Evolutionary conservation across 1,140 invertebrate species (phyloP).

Genomic region (Rhopalosiphum maidis): DNA sequence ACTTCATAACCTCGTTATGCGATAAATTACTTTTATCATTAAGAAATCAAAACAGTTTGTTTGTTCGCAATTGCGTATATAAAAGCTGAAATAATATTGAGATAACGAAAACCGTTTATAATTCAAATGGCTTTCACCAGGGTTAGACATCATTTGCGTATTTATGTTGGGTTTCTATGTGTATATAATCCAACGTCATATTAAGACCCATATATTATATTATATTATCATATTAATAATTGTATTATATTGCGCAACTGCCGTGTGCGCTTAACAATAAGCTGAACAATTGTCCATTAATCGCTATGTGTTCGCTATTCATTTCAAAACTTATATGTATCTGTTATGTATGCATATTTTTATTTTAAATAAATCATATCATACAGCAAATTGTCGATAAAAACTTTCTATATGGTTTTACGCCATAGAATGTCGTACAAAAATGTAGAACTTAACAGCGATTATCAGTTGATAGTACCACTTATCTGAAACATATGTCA

Average conservation of each 20-base stretch:
- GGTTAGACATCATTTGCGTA: background rate
- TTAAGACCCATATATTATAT: background rate
- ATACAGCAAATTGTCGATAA: background rate
- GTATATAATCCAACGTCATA: background rate
- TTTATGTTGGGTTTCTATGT: background rate
- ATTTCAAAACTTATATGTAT: background rate
- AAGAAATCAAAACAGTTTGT: conserved; percentile 8
- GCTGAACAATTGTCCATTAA: background rate
- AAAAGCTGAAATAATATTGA: conserved; percentile 17
- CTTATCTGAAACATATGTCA: background rate
- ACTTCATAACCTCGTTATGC: background rate
- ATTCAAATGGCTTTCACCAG: background rate
- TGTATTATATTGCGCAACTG: background rate
- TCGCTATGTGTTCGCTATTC: background rate
- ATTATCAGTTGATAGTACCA: background rate
- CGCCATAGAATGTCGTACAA: background rate
- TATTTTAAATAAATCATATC: background rate
- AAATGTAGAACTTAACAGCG: background rate
- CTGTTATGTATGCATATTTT: background rate
- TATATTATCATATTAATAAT: background rate
- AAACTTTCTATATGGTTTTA: background rate
- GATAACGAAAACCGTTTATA: background rate
- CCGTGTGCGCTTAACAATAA: background rate
- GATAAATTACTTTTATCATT: background rate
- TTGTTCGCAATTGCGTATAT: background rate